phyloP scores from a whole-genome alignment of 1,140 invertebrate species.

The Drosophila asahinai region DNA sequence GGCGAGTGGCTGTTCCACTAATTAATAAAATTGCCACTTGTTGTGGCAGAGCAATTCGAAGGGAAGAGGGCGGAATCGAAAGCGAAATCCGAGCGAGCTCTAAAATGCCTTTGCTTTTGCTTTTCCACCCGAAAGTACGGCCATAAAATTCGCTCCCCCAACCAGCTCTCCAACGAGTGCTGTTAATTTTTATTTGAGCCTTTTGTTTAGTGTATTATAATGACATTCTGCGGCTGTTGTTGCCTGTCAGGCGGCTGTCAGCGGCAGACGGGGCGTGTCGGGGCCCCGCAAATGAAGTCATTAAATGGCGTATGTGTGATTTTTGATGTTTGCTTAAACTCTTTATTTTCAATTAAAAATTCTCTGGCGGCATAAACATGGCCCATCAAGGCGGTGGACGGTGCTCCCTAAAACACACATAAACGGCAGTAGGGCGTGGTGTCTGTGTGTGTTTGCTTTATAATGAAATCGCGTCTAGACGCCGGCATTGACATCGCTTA shows the following conservation, averaged over 20 bases:
- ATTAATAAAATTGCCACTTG: conserved; percentile 61
- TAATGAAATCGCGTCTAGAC: conserved; percentile 65
- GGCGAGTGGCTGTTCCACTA: conserved; percentile 25
- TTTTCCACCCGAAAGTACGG: conserved; percentile 12
- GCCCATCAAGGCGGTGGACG: conserved; percentile 19
- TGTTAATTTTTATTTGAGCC: conserved; percentile 68
- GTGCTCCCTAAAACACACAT: not conserved
- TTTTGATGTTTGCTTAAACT: conserved; percentile 70
- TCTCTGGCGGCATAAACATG: conserved; percentile 38
- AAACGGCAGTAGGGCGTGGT: conserved; percentile 34
- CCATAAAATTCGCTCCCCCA: conserved; percentile 29
- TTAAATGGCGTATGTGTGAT: conserved; percentile 59
- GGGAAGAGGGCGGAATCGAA: conserved; percentile 12
- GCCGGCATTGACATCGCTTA: conserved; percentile 35
- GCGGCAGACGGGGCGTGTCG: not conserved
- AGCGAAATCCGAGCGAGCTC: not conserved
- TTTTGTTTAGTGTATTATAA: conserved; percentile 69
- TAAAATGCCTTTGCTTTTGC: conserved; percentile 13
- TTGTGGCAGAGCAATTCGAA: conserved; percentile 20
- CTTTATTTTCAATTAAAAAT: conserved; percentile 69
- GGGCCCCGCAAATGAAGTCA: conserved; percentile 45
- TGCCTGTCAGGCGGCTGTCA: conserved; percentile 56
- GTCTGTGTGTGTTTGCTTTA: conserved; percentile 30
- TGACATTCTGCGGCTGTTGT: conserved; percentile 54
- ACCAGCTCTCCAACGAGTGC: conserved; percentile 20